phyloP scores from a whole-genome alignment of 1,140 invertebrate genomes.

The Trypoxylus dichotomus region DNA sequence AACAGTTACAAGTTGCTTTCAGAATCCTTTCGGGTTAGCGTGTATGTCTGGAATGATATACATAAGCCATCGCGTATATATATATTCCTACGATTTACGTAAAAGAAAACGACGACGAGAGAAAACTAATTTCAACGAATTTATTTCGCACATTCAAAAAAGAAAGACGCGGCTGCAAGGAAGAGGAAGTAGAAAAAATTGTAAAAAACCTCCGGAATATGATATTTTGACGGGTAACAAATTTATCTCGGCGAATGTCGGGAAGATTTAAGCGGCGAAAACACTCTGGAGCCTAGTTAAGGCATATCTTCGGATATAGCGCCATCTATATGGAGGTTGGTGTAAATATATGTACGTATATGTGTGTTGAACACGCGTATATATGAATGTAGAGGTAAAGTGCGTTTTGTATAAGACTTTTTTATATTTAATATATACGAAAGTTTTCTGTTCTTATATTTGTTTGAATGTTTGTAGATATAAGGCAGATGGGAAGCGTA shows the following conservation, averaged over 20 bases:
- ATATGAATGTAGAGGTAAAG: neutral
- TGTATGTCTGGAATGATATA: neutral
- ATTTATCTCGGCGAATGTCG: neutral
- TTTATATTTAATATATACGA: neutral
- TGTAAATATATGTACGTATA: neutral
- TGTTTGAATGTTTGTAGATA: neutral
- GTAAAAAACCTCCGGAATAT: neutral
- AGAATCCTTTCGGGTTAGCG: neutral
- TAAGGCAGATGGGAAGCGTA: neutral
- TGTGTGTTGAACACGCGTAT: neutral
- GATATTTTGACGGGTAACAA: slow-evolving; percentile 18
- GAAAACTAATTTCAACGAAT: slow-evolving; percentile 10
- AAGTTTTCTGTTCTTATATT: neutral
- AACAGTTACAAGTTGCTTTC: neutral
- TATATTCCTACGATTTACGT: neutral
- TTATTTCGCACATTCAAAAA: neutral
- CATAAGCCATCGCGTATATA: neutral
- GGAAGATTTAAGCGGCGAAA: slow-evolving; percentile 5
- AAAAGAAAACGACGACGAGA: neutral
- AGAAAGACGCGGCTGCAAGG: neutral
- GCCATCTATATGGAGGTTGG: neutral
- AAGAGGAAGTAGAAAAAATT: neutral
- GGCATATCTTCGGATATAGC: neutral
- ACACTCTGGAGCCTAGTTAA: slow-evolving; percentile 16
- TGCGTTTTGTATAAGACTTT: neutral